Evolutionary conservation across 2,797 vertebrate genomes (phyloP).

Genomic region (Buphagus erythrorhynchus): DNA sequence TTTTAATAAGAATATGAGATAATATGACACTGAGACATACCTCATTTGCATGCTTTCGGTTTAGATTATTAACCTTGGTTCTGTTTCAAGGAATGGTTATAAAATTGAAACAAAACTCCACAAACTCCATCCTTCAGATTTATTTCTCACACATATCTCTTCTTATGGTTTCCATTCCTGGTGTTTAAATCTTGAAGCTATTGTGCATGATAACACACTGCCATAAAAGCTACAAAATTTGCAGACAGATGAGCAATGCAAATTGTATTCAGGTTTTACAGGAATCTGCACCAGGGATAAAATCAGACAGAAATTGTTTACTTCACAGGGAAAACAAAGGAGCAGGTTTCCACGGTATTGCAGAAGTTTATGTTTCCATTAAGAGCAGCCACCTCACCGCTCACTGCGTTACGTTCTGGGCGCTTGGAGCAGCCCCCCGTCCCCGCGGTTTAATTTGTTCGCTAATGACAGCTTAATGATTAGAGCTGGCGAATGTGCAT

Average conservation of each 20-base stretch:
- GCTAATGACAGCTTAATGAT: not conserved
- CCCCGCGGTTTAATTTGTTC: not conserved
- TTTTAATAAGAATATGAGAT: not conserved
- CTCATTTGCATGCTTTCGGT: not conserved
- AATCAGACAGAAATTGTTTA: not conserved
- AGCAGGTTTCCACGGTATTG: not conserved
- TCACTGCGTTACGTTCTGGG: rapidly evolving
- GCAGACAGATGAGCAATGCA: constrained; percentile 45
- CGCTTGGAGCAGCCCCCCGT: not conserved
- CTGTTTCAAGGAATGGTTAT: constrained; percentile 16
- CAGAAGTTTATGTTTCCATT: not conserved
- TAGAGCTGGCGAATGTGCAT: not conserved
- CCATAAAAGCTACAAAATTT: constrained; percentile 19
- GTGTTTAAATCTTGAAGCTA: constrained; percentile 32
- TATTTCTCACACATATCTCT: not conserved
- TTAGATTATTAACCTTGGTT: not conserved
- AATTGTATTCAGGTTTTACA: constrained; percentile 22
- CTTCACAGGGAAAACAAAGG: not conserved
- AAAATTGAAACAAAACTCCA: not conserved
- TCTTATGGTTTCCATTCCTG: constrained; percentile 18
- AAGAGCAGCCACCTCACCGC: not conserved
- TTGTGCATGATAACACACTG: not conserved
- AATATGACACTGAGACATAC: not conserved
- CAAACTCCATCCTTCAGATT: not conserved
- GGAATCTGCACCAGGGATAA: not conserved